Base-by-base conservation (phyloP, 2,888 invertebrate species). In the Lasioglossum malachurum region DNA sequence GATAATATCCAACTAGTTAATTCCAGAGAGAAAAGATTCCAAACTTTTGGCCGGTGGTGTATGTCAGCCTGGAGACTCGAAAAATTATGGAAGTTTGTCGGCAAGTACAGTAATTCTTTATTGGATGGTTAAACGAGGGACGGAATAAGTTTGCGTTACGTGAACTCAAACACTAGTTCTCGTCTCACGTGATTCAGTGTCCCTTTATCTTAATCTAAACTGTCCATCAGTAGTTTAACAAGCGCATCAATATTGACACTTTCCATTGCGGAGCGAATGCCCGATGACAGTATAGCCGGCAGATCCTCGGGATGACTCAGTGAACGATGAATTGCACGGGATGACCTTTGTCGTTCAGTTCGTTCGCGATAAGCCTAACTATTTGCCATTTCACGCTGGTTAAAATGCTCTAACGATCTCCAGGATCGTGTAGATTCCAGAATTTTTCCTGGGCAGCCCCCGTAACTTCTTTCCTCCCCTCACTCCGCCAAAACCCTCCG, bases 181-280 rank as follows among this genome's bases (percentile, higher is more conserved):
- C 16, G 38, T 75, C 71, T 75, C 79, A 75, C 76, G 80, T 75
- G 71, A 82, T 80, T 84, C 89, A 83, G 83, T 79, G 79, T 71
- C 78, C 41, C 80, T 82, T 91, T 91, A 89, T 90, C 89, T 84
- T 74, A 84, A 86, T 87, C 87, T 75, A 86, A 87, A 89, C 84
- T 64, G 76, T 44, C 76, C 84, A 80, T 89, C 86, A 82, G 88
- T 90, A 91, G 89, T 90, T 89, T 78, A 88, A 87, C 84, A 81
- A 78, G 74, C 81, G 79, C 73, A 88, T 90, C 87, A 90, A 91
- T 90, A 90, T 91, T 91, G 85, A 90, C 84, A 82, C 78, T 80
- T 60, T 46, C 53, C 81, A 80, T 38, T 27, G 81, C 69, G 19
- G 75, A 69, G 71, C 73, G 79, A 49, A 60, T 78, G 83, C 77